Evolutionary conservation across 1,140 invertebrate genomes (phyloP).

Genomic region (Saccostrea echinata): DNA sequence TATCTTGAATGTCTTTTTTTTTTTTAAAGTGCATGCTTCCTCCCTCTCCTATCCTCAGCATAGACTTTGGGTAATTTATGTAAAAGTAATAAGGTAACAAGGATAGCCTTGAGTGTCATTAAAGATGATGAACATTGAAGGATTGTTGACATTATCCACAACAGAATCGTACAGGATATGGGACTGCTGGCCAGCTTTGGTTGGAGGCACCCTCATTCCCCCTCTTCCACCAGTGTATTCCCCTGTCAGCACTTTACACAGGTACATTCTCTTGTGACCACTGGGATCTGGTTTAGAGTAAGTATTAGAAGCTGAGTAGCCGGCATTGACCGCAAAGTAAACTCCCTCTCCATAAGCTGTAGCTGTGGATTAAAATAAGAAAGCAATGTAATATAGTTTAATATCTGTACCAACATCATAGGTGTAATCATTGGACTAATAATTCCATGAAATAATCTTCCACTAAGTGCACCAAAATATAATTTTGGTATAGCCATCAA

Average conservation of each 20-base stretch:
- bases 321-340: slow-evolving; percentile 66
- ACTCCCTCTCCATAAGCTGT: slow-evolving; percentile 66
- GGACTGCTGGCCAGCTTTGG: slow-evolving; percentile 26
- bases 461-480: background rate
- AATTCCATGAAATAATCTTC: background rate
- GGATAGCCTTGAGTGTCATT: slow-evolving; percentile 73
- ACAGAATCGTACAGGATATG: slow-evolving; percentile 67
- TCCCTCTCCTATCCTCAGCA: no score
- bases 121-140: slow-evolving; percentile 70
- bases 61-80: no score
- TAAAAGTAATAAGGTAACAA: slow-evolving; percentile 68
- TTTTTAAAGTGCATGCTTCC: no score
- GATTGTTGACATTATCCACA: slow-evolving; percentile 53
- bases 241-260: slow-evolving; percentile 63
- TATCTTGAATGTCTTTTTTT: no score
- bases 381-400: background rate
- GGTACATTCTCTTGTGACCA: slow-evolving; percentile 63
- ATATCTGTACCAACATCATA: background rate
- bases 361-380: slow-evolving; percentile 51
- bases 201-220: slow-evolving; percentile 63
- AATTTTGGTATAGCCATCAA: background rate
- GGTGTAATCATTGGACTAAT: background rate
- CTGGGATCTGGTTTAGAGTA: slow-evolving; percentile 59
- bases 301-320: slow-evolving; percentile 56
- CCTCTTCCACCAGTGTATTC: slow-evolving; percentile 55